Percentiles rank a stretch among this genome's conserved stretches.
phyloP scores from a whole-genome alignment of 37 sponge, comb jelly and placozoan species.

The Amphimedon queenslandica region DNA sequence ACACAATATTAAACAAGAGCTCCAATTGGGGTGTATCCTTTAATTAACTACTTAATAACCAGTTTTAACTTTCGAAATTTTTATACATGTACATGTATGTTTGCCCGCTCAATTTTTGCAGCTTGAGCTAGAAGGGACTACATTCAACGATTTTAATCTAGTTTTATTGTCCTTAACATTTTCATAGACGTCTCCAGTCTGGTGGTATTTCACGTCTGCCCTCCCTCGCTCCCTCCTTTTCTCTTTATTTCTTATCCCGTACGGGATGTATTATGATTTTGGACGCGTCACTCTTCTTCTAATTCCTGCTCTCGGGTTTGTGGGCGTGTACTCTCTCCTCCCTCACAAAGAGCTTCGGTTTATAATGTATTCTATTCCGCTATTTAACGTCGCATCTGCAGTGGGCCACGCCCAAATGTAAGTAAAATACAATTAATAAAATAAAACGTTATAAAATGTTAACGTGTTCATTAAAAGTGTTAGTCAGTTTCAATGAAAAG shows the following conservation, averaged over 20 bases:
- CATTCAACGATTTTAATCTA: no score
- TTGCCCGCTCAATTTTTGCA: not conserved
- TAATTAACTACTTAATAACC: no score
- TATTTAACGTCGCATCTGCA: constrained; percentile 83
- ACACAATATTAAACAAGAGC: constrained; percentile 95
- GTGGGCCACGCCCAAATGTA: constrained; percentile 60
- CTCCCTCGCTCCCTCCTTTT: constrained; percentile 81
- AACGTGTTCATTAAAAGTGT: no score
- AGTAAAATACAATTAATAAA: constrained; percentile 24
- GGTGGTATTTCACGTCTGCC: constrained; percentile 96
- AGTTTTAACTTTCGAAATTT: no score
- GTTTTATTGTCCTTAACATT: constrained; percentile 33
- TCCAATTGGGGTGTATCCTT: constrained; percentile 94
- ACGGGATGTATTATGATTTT: constrained; percentile 52
- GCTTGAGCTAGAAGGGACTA: no score
- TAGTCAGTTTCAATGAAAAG: not conserved
- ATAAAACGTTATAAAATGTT: no score
- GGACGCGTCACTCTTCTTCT: constrained; percentile 29
- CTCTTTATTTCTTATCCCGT: constrained; percentile 67
- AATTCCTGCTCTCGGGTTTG: constrained; percentile 68
- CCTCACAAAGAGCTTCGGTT: constrained; percentile 98
- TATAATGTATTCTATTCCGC: constrained; percentile 87
- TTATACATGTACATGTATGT: no score
- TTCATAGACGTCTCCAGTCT: constrained; percentile 69
- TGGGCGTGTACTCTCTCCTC: constrained; percentile 87